Percentiles rank a stretch among this genome's conserved stretches.
These are phyloP conservation scores for Anarrhichthys ocellatus DNA, from an alignment of 2,113 vertebrate genomes.

Conservation along the genomic window DNA sequence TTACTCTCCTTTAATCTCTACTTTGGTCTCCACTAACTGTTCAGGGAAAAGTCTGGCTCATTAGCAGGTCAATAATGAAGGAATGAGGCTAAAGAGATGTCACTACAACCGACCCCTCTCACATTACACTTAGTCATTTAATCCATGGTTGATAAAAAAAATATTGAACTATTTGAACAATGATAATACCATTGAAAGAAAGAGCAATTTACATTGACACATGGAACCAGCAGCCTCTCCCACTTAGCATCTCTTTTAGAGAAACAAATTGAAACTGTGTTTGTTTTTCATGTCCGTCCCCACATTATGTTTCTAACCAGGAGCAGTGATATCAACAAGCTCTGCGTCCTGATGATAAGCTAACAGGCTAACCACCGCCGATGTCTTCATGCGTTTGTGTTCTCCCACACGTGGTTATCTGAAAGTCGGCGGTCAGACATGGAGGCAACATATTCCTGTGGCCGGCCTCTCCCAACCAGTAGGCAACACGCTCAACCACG, in stretches of 20 bases:
- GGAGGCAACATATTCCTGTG: slow-evolving; percentile 75
- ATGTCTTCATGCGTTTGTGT: slow-evolving; percentile 70
- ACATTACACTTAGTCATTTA: not conserved
- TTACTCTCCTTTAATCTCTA: slow-evolving; percentile 1
- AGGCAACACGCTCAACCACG: slow-evolving; percentile 60
- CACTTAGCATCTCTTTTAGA: not conserved
- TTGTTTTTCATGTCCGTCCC: slow-evolving; percentile 31
- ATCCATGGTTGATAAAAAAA: not conserved
- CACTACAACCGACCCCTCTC: not conserved
- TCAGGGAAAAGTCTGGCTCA: not conserved
- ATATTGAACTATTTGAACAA: not conserved
- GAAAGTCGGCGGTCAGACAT: slow-evolving; percentile 74
- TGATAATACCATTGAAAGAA: not conserved
- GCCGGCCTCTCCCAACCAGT: slow-evolving; percentile 75
- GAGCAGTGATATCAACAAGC: slow-evolving; percentile 42
- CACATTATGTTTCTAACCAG: slow-evolving; percentile 10
- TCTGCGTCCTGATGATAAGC: slow-evolving; percentile 68
- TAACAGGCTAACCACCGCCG: slow-evolving; percentile 69
- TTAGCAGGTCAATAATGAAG: not conserved
- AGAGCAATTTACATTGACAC: not conserved
- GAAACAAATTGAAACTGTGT: slow-evolving; percentile 13
- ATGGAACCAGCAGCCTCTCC: not conserved
- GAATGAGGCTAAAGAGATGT: not conserved
- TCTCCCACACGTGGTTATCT: slow-evolving; percentile 78
- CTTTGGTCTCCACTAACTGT: not conserved